Conservation (phyloP, 2,113 vertebrate species). For the Sisor rabdophorus region DNA sequence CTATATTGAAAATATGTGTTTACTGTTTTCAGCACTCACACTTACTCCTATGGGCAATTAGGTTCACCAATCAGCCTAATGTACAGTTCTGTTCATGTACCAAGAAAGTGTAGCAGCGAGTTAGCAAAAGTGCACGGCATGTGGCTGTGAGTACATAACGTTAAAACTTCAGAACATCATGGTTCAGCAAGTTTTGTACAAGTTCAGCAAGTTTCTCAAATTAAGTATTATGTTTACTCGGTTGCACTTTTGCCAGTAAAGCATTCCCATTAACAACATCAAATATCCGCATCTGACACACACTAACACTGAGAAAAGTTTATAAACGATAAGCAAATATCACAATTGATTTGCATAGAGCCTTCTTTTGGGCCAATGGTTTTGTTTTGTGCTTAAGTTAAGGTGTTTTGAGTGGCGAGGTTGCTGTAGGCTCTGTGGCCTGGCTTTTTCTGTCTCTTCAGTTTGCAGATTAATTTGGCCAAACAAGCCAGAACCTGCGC, state of each 20-base stretch:
- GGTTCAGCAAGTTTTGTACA: slow-evolving; percentile 3
- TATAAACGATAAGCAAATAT: neutral
- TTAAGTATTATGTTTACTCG: neutral
- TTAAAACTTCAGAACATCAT: neutral
- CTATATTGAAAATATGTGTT: neutral
- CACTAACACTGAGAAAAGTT: neutral
- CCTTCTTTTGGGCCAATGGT: neutral
- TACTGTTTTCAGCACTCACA: too few species aligned
- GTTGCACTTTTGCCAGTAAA: neutral
- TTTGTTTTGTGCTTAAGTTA: neutral
- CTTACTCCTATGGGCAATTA: too few species aligned
- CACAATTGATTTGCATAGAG: neutral
- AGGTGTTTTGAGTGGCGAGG: neutral
- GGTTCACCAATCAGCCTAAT: too few species aligned
- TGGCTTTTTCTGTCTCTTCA: slow-evolving; percentile 9
- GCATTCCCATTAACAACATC: neutral
- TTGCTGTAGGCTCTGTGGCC: neutral
- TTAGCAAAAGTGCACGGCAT: neutral
- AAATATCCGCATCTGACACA: neutral
- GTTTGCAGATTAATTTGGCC: neutral
- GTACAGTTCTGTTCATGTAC: neutral
- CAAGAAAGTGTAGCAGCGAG: neutral
- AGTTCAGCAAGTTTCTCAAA: slow-evolving; percentile 10
- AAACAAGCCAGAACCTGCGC: neutral
- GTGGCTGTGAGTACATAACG: neutral